phyloP scores from a whole-genome alignment of 2,797 vertebrate species.

The Mormyrus proboscirostris region DNA sequence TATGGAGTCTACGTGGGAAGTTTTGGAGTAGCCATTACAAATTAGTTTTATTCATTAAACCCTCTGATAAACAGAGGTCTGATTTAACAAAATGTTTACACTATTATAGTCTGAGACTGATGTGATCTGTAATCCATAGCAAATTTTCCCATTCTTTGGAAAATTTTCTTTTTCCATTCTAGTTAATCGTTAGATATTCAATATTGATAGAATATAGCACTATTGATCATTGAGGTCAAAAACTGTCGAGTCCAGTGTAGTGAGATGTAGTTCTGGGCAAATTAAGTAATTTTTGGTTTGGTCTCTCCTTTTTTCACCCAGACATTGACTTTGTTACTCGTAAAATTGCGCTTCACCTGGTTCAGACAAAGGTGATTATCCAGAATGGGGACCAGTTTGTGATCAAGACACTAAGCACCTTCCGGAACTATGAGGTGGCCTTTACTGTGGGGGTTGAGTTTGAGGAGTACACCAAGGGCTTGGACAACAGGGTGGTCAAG shows the following conservation, averaged over 20 bases:
- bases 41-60: constrained; percentile 1
- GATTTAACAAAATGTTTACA: not conserved
- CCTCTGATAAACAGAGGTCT: not conserved
- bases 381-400: constrained; percentile 76
- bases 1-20: constrained; percentile 1
- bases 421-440: constrained; percentile 75
- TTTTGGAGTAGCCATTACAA: constrained; percentile 5
- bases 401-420: constrained; percentile 80
- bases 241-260: not conserved
- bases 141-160: not conserved
- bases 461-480: constrained; percentile 78
- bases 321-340: constrained; percentile 83
- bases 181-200: not conserved
- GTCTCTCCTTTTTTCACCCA: constrained; percentile 36
- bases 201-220: not conserved
- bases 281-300: not conserved
- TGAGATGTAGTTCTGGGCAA: not conserved
- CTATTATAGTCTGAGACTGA: not conserved
- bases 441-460: constrained; percentile 80
- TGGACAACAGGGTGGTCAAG: constrained; percentile 77
- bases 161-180: not conserved
- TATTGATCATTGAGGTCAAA: not conserved
- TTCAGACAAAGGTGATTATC: constrained; percentile 76
- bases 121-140: not conserved
- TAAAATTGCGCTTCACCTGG: constrained; percentile 76